phyloP scores from a whole-genome alignment of 2,888 invertebrate genomes.

The Platycnemis pennipes region DNA sequence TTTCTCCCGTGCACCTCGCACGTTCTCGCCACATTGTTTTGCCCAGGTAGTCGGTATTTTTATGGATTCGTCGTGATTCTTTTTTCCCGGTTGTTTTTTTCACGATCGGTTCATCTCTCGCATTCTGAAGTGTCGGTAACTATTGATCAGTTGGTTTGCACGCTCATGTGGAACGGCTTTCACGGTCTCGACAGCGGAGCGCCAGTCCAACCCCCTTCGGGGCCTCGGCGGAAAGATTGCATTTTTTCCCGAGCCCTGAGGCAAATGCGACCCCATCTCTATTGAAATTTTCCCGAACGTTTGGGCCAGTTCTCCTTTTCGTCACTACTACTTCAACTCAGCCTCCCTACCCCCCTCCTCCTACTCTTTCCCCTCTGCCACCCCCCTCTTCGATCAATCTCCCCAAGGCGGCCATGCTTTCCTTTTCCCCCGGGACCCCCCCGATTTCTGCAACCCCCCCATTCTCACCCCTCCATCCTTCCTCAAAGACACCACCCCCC shows the following conservation, averaged over 20 bases:
- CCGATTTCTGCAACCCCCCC: not conserved
- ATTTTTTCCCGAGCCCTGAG: not conserved
- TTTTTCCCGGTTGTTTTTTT: not conserved
- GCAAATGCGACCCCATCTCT: not conserved
- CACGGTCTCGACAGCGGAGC: not conserved
- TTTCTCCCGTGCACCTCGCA: too few species aligned
- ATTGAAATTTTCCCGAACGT: conserved; percentile 9
- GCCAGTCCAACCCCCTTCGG: not conserved
- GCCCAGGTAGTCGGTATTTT: too few species aligned
- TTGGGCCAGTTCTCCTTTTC: not conserved
- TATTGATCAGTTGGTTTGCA: not conserved
- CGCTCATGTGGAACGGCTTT: not conserved
- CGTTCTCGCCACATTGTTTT: too few species aligned
- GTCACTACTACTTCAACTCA: not conserved
- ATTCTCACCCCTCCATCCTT: not conserved
- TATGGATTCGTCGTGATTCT: not conserved
- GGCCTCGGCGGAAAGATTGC: not conserved
- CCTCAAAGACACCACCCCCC: not conserved
- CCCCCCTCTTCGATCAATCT: conserved; percentile 27
- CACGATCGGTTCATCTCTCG: not conserved
- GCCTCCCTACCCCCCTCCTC: not conserved
- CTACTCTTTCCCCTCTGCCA: not conserved
- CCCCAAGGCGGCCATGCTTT: not conserved
- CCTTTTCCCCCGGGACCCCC: not conserved
- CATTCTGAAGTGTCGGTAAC: not conserved